Evolutionary conservation across 2,113 vertebrate genomes (phyloP).

Genomic region (Fregetta grallaria): DNA sequence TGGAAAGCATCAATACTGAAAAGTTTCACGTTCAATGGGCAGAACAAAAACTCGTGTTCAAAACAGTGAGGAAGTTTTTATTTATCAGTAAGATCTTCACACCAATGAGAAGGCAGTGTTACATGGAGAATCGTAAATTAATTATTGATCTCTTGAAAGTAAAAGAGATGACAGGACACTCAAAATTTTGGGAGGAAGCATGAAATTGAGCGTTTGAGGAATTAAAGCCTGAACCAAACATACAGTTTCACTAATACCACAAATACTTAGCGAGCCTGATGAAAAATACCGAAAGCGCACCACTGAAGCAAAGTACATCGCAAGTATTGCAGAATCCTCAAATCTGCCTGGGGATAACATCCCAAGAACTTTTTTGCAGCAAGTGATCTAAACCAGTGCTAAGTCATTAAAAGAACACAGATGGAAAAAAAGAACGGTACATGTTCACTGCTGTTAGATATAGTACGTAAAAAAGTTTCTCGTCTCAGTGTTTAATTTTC

Average conservation of each 20-base stretch:
- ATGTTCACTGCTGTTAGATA: not conserved
- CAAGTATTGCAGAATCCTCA: not conserved
- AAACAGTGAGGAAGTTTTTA: not conserved
- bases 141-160: not conserved
- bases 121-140: not conserved
- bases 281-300: rapidly evolving
- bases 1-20: not conserved
- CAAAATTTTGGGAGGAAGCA: not conserved
- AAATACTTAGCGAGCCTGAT: not conserved
- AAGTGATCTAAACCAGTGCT: not conserved
- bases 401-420: not conserved
- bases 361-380: not conserved
- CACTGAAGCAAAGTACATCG: not conserved
- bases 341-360: not conserved
- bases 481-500: not conserved
- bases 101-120: not conserved
- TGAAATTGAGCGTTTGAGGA: not conserved
- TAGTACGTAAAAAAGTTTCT: rapidly evolving
- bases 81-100: not conserved
- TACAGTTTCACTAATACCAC: not conserved
- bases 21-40: not conserved
- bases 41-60: not conserved
- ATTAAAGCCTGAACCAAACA: not conserved
- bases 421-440: not conserved
- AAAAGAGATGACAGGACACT: not conserved